Base-by-base conservation (phyloP, 2,797 vertebrate species). In the Epinephelus coioides region DNA sequence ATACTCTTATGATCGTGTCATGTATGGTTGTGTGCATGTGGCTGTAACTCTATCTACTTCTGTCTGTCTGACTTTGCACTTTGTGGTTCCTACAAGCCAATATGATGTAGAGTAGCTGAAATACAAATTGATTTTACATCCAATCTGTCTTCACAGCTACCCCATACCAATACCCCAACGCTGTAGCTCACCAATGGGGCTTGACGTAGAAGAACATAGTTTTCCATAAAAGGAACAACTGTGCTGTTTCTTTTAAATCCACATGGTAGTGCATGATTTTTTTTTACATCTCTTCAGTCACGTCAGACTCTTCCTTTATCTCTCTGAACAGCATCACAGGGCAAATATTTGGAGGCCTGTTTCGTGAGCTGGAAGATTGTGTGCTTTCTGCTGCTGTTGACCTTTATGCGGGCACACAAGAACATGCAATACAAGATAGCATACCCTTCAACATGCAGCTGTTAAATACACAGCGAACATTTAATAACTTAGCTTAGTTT, bases 91-190 rank as follows among this genome's bases (percentile, higher is more conserved):
- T 69, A 23, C 70, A 87, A 86, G 77, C 77, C 82, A 83, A 54
- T 87, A 73, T 78, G 79, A 85, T 89, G 84, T 87, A 72, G 83
- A 84, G 72, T 51, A 86, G 66, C 81, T 87, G 86, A 91, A 88
- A 83, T 87, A 90, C 86, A 90, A 91, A 92, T 89, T 91, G 87
- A 88, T 93, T 88, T 79, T 86, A 91, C 86, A 92, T 89, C 84
- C 86, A 88, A 80, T 91, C 90, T 89, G 88, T 90, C 88, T 81
- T 88, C 88, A 77, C 76, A 65, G 76, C 76, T 44, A 15, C 50
- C 72, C 64, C 13, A n/a, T 61, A 85, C 76, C 62, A 62, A 78
- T 84, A 85, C 34, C 63, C 75, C 34, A 47, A 74, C 34, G 75
- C 75, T 51, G 44, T 34, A 73, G 64, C 75, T 83, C 74, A 56